Conservation (phyloP, 2,797 vertebrate species). For the Cacajao melanocephalus region DNA sequence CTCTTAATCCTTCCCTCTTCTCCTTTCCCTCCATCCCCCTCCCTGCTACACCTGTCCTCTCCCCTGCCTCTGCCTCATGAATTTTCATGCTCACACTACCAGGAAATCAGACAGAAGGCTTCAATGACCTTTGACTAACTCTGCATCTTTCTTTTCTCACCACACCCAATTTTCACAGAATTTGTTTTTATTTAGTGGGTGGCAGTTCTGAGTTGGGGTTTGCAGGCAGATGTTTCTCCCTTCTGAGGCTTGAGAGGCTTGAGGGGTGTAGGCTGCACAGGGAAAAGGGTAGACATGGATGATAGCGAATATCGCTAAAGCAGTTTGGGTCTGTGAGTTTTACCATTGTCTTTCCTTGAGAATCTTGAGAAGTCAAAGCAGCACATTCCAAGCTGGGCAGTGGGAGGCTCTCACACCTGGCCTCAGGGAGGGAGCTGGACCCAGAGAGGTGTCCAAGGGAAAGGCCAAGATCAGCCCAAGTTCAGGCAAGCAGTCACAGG, state of each 20-base stretch:
- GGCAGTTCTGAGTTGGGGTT: background rate
- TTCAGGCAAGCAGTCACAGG: background rate
- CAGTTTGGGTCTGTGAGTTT: too few relatives aligned
- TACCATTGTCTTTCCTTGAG: background rate
- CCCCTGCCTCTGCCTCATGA: background rate
- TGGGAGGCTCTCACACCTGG: background rate
- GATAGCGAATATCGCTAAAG: background rate
- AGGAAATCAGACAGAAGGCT: background rate
- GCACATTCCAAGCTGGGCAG: background rate
- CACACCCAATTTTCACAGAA: background rate
- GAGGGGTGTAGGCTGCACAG: background rate
- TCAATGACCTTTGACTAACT: background rate
- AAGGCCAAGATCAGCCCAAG: background rate
- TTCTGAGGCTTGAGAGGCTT: background rate
- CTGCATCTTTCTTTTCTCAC: background rate
- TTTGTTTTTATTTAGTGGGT: background rate
- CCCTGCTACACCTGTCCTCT: background rate
- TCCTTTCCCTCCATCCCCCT: background rate
- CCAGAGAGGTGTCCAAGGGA: background rate
- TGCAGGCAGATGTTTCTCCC: background rate
- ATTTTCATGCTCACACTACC: conserved; percentile 48
- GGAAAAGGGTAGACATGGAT: background rate
- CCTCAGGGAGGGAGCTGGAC: background rate
- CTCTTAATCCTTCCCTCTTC: background rate
- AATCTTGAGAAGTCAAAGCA: background rate